A percentile compares a stretch with the other conserved stretches of the same genome.
Evolutionary conservation across 2,797 vertebrate species (phyloP).

Genomic region (Anguilla marmorata): DNA sequence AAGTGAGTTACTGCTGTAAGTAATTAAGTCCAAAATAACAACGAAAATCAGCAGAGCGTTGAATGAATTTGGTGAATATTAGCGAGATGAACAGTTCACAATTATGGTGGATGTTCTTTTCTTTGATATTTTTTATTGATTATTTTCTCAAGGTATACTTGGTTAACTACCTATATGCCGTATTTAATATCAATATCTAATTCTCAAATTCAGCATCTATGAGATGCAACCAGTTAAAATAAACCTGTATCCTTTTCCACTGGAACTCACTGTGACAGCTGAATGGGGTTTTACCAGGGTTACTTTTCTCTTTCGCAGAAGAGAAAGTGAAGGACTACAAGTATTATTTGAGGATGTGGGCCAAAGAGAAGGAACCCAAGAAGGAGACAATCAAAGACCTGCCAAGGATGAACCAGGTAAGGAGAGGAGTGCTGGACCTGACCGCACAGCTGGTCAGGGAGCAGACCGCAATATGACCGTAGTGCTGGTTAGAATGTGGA

Average conservation of each 20-base stretch:
- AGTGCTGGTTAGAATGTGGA: neutral
- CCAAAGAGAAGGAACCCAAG: slow-evolving; percentile 86
- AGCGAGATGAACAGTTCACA: neutral
- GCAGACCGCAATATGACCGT: neutral
- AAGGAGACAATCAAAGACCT: slow-evolving; percentile 94
- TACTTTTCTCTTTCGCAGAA: slow-evolving; percentile 66
- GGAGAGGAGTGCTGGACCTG: neutral
- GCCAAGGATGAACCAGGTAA: slow-evolving; percentile 96
- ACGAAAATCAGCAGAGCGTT: too few relatives aligned
- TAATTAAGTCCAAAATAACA: too few relatives aligned
- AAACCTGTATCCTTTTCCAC: neutral
- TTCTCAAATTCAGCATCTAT: neutral
- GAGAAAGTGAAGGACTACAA: slow-evolving; percentile 90
- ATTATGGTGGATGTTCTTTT: neutral
- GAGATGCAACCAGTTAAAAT: neutral
- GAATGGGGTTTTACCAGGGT: too few relatives aligned
- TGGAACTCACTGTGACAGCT: neutral
- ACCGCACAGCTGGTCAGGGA: neutral
- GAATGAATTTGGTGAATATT: neutral
- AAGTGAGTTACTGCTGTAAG: too few relatives aligned
- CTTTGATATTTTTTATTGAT: neutral
- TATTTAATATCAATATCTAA: neutral
- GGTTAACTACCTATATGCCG: neutral
- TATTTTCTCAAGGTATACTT: neutral
- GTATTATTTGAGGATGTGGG: slow-evolving; percentile 94